Evolutionary conservation across 2,113 vertebrate species (phyloP), one percentile per base, ranked within the genome.

Genomic region (Garra rufa): DNA sequence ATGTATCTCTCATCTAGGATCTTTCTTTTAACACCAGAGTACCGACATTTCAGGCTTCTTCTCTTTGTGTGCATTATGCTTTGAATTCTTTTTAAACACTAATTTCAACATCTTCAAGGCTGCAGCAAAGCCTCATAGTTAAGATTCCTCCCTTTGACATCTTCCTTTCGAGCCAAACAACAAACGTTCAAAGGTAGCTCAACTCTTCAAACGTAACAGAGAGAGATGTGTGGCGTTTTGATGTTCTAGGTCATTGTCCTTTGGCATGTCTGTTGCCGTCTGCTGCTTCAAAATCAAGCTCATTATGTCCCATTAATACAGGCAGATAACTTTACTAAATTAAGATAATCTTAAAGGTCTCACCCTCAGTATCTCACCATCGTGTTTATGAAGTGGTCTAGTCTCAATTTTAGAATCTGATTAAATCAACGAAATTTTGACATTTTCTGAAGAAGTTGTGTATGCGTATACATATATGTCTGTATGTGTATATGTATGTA

Each of bases 81-180:
- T 95, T 94, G 93, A 94, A 93, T 91, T 91, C 91, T 92, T 92
- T 94, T 93, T 91, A 93, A 93, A 93, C 90, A 92, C 94, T 93
- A 90, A 94, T 95, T 95, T 93, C 92, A 92, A 93, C 92, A 91
- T 93, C 92, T 93, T 93, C 92, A 92, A 93, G 93, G 92, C 91
- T 90, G 52, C 59, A 61, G 79, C 84, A 87, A 85, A 86, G 80
- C 67, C 88, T 73, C 86, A 88, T 91, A 88, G 87, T 92, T 92
- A 90, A 91, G 88, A 91, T 92, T 92, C 92, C 91, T 92, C 85
- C 65, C 84, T 89, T 91, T 82, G 88, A 93, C 92, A 79, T 85
- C 88, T 83, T 88, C 82, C 91, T 92, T 91, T 89, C 82, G 79
- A 87, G 89, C 85, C 87, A 76, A 91, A 90, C 90, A 91, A 92